phyloP scores from a whole-genome alignment of 2,888 invertebrate genomes.

The Drosophila limbata region DNA sequence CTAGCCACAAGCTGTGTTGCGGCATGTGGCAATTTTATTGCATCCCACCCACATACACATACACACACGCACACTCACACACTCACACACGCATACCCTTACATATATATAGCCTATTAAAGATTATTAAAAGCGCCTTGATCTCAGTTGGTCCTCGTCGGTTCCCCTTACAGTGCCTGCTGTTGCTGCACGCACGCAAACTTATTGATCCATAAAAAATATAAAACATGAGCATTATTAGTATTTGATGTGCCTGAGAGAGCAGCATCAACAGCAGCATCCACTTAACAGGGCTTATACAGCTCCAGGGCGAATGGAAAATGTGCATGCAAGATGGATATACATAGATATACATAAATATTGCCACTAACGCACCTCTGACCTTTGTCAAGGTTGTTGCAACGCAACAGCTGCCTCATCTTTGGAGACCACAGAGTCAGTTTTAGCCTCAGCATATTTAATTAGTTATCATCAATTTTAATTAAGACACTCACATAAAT shows the following conservation, averaged over 20 bases:
- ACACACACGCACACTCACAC: slow-evolving; percentile 8
- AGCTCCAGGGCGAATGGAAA: slow-evolving; percentile 11
- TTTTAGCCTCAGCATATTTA: slow-evolving; percentile 3
- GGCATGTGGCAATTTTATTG: slow-evolving; percentile 58
- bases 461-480: slow-evolving; percentile 49
- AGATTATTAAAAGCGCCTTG: slow-evolving; percentile 80
- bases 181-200: slow-evolving; percentile 59
- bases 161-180: neutral
- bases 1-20: slow-evolving; percentile 43
- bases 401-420: slow-evolving; percentile 20
- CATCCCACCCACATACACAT: slow-evolving; percentile 44
- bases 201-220: slow-evolving; percentile 79
- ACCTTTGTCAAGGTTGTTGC: slow-evolving; percentile 74
- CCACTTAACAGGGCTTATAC: slow-evolving; percentile 46
- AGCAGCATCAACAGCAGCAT: slow-evolving; percentile 42
- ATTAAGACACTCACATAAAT: slow-evolving; percentile 55
- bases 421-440: neutral
- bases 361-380: slow-evolving; percentile 31
- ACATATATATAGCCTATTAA: slow-evolving; percentile 62
- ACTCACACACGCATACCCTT: slow-evolving; percentile 11
- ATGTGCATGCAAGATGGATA: slow-evolving; percentile 44
- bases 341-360: neutral
- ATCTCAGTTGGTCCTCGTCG: slow-evolving; percentile 55
- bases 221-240: slow-evolving; percentile 74
- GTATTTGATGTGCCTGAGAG: slow-evolving; percentile 63